Conservation (phyloP, 2,113 vertebrate genomes). For the Craseonycteris thonglongyai region DNA sequence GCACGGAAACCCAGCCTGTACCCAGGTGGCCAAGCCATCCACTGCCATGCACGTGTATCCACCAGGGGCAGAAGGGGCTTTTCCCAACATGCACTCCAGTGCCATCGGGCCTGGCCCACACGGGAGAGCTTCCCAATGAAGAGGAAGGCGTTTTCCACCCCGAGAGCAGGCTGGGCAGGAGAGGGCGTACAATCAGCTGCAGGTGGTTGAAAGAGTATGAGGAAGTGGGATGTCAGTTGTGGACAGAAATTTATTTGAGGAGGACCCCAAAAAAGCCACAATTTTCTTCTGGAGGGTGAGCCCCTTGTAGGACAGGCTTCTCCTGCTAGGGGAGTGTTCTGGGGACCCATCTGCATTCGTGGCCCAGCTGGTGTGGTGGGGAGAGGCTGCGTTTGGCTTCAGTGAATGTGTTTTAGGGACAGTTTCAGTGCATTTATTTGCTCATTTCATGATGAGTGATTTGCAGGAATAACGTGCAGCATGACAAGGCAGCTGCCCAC, state of each 20-base stretch:
- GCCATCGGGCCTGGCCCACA: rapidly evolving
- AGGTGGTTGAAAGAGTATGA: background rate
- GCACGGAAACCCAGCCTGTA: background rate
- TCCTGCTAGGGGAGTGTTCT: too few relatives aligned
- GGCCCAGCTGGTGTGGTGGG: too few relatives aligned
- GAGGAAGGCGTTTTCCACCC: background rate
- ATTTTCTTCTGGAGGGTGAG: too few relatives aligned
- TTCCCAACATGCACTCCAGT: rapidly evolving
- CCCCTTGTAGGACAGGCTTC: too few relatives aligned
- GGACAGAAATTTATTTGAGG: background rate
- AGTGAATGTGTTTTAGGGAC: too few relatives aligned
- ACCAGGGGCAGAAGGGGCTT: background rate
- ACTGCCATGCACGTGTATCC: rapidly evolving
- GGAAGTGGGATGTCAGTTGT: background rate
- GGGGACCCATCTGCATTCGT: too few relatives aligned
- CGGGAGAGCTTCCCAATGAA: background rate
- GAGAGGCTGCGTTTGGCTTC: too few relatives aligned
- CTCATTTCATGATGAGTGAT: too few relatives aligned
- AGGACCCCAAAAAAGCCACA: too few relatives aligned
- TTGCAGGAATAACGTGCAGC: too few relatives aligned
- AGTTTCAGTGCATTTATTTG: too few relatives aligned
- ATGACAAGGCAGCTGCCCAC: too few relatives aligned
- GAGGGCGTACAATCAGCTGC: background rate
- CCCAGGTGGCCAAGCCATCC: background rate
- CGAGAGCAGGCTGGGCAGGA: background rate